Evolutionary conservation across 2,797 vertebrate species (phyloP).

Genomic region (Picus viridis): DNA sequence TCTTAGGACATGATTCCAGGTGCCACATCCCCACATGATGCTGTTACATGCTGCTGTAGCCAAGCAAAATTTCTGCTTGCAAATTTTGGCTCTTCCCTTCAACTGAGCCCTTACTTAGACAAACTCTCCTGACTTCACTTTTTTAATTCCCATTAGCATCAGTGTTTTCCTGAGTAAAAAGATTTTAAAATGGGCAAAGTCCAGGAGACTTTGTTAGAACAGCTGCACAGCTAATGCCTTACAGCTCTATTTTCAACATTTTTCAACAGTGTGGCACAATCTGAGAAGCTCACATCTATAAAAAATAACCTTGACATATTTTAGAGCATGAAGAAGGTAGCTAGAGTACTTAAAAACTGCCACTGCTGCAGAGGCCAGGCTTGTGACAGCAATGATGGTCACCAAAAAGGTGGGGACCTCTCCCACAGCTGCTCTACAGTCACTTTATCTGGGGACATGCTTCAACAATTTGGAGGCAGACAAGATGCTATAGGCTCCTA

Average conservation of each 20-base stretch:
- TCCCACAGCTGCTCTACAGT: neutral
- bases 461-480: neutral
- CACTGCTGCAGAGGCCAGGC: neutral
- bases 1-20: conserved; percentile 17
- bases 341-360: neutral
- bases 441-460: neutral
- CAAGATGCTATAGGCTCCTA: neutral
- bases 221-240: conserved; percentile 31
- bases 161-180: conserved; percentile 7
- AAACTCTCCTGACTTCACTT: conserved; percentile 18
- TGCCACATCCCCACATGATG: conserved; percentile 19
- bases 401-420: neutral
- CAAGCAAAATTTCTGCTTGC: conserved; percentile 54
- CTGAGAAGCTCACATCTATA: neutral
- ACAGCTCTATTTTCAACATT: neutral
- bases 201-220: conserved; percentile 34
- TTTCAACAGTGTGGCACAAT: neutral
- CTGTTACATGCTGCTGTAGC: neutral
- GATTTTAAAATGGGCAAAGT: neutral
- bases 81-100: conserved; percentile 33
- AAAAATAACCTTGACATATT: neutral
- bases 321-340: neutral
- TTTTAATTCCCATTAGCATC: conserved; percentile 42
- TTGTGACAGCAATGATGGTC: neutral
- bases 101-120: conserved; percentile 1